phyloP scores from a whole-genome alignment of 2,888 invertebrate genomes.

The Gastracanthus pulcherrimus region DNA sequence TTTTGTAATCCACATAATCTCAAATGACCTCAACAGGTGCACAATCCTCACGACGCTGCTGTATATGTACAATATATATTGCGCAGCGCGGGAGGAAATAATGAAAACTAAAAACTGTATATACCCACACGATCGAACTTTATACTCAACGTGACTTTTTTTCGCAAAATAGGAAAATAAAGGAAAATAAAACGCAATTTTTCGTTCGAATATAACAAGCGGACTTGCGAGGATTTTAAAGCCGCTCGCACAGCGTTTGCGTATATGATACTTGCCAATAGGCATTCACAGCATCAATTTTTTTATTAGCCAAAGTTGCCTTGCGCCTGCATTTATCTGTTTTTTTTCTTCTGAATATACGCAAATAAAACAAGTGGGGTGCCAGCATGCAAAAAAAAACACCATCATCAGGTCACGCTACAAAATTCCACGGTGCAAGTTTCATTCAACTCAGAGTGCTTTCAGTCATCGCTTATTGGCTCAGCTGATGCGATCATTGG shows the following conservation, averaged over 20 bases:
- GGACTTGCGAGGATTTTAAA: neutral
- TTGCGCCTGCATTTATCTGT: neutral
- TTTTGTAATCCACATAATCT: slow-evolving; percentile 28
- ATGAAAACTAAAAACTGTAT: slow-evolving; percentile 5
- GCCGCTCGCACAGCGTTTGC: neutral
- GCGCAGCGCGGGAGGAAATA: neutral
- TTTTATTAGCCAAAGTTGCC: slow-evolving; percentile 11
- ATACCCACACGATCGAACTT: slow-evolving; percentile 16
- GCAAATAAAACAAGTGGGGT: slow-evolving; percentile 27
- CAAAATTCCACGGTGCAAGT: slow-evolving; percentile 48
- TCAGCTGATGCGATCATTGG: neutral
- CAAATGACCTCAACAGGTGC: slow-evolving; percentile 2
- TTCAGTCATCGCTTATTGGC: slow-evolving; percentile 21
- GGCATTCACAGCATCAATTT: neutral
- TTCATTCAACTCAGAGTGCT: slow-evolving; percentile 51
- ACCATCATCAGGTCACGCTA: slow-evolving; percentile 42
- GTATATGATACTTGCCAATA: neutral
- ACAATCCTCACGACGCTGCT: slow-evolving; percentile 11
- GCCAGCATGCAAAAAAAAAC: slow-evolving; percentile 45
- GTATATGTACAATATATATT: neutral
- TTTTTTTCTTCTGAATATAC: neutral
- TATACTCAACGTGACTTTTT: slow-evolving; percentile 29
- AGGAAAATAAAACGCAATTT: slow-evolving; percentile 9
- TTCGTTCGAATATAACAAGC: slow-evolving; percentile 19
- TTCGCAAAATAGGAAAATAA: slow-evolving; percentile 10